Base-by-base conservation (phyloP, 1,140 invertebrate genomes). In the Psix sp. region DNA sequence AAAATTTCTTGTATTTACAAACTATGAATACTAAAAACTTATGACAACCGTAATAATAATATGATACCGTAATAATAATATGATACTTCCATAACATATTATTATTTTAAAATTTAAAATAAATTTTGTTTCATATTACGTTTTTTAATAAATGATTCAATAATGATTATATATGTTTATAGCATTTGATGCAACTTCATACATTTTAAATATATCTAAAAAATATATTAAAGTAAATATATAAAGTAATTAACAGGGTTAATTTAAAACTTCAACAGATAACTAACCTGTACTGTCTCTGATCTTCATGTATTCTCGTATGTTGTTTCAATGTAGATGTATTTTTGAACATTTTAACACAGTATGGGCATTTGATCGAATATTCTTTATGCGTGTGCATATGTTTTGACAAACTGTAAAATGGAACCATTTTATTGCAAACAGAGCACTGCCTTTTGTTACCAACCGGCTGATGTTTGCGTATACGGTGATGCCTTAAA, bases 281-380 rank as follows among this genome's bases (percentile, higher is more conserved):
- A n/a, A 18, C 7, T 18, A 1, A 77, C 62, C 77, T 80, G 40
- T 86, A 86, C 20, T 86, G 86, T 14, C 86, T 75, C 33, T 86
- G 85, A 76, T 88, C 86, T 42, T 88, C 86, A 24, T 88, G 86
- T 66, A 88, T 88, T 15, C 84, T 80, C 5, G 85, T 77, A 49
- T 88, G 86, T 42, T 88, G 86, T 29, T 86, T 87, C n/a, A 87
- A 54, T 0, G 86, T 87, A 5, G 86, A 87, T 0, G 81, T 82
- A 40, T 87, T 87, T 68, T 87, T 87, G 36, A 87, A 87, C 86
- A 86, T 87, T 57, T 87, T 87, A 14, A 87, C 85, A 38, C 86
- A 87, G 21, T 84, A 83, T 0, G 84, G 83, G 75, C 86, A 87
- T 7, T 86, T 75, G 6, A 87, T 87, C 1, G 81, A 84, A n/a